A percentile compares a stretch with the other conserved stretches of the same genome.
These are phyloP conservation scores for Tetramorium parvispinum DNA, from an alignment of 1,140 invertebrate species.

Conservation along the genomic window DNA sequence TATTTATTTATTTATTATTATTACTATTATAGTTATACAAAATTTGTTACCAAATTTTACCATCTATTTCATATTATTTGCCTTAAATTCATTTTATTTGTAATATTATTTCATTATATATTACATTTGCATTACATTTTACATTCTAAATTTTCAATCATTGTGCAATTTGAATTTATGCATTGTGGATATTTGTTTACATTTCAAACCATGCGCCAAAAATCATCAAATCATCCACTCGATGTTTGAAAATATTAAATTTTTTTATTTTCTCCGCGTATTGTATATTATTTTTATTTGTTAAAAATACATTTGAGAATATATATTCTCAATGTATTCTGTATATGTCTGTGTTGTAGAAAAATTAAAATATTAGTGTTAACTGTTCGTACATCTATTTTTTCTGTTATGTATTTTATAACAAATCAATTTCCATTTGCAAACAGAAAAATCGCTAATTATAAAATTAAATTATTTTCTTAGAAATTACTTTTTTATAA, in stretches of 20 bases:
- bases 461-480: background rate
- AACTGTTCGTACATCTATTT: background rate
- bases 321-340: background rate
- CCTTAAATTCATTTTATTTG: background rate
- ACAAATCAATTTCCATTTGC: constrained; percentile 41
- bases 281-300: background rate
- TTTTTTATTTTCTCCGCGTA: background rate
- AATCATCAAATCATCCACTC: background rate
- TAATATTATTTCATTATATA: background rate
- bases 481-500: background rate
- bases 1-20: constrained; percentile 5
- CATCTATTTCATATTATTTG: background rate
- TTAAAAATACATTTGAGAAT: background rate
- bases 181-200: background rate
- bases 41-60: background rate
- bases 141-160: background rate
- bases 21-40: constrained; percentile 1
- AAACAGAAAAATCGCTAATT: constrained; percentile 10
- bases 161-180: background rate
- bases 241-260: background rate
- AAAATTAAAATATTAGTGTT: constrained; percentile 6
- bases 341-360: background rate
- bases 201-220: background rate
- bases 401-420: background rate
- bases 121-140: constrained; percentile 2